A percentile compares a stretch with the other conserved stretches of the same genome.
phyloP scores from a whole-genome alignment of 2,113 vertebrate species.

The Pithys albifrons region DNA sequence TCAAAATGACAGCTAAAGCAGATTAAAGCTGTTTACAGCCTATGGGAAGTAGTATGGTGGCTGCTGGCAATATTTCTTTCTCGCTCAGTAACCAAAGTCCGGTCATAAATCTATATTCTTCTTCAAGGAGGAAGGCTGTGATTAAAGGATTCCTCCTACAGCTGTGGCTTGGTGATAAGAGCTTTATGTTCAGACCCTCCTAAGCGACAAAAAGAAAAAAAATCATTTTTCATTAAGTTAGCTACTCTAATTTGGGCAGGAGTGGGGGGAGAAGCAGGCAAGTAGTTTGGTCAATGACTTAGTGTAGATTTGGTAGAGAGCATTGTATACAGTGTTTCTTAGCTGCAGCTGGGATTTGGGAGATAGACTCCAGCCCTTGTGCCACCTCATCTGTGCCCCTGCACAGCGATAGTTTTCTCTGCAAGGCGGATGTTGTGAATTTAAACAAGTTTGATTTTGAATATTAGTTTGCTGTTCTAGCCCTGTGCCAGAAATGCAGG shows the following conservation, averaged over 20 bases:
- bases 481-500: not conserved
- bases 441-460: not conserved
- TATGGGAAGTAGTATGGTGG: slow-evolving; percentile 56
- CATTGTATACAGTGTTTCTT: not conserved
- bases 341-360: slow-evolving; percentile 45
- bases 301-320: slow-evolving; percentile 2
- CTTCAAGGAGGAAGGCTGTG: slow-evolving; percentile 75
- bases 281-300: slow-evolving; percentile 46
- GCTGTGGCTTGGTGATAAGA: slow-evolving; percentile 76
- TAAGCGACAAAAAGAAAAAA: slow-evolving; percentile 59
- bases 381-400: not conserved
- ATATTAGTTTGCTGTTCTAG: not conserved
- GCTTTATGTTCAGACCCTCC: slow-evolving; percentile 67
- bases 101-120: slow-evolving; percentile 74
- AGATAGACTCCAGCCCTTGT: slow-evolving; percentile 12
- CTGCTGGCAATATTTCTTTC: slow-evolving; percentile 64
- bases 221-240: slow-evolving; percentile 67
- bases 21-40: slow-evolving; percentile 70
- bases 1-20: slow-evolving; percentile 71
- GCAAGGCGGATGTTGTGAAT: not conserved
- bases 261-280: not conserved
- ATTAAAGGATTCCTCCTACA: slow-evolving; percentile 76
- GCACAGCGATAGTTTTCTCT: not conserved
- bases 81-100: slow-evolving; percentile 67
- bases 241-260: slow-evolving; percentile 53